phyloP scores from a whole-genome alignment of 1,140 invertebrate genomes.

The Paraescarpia echinospica region DNA sequence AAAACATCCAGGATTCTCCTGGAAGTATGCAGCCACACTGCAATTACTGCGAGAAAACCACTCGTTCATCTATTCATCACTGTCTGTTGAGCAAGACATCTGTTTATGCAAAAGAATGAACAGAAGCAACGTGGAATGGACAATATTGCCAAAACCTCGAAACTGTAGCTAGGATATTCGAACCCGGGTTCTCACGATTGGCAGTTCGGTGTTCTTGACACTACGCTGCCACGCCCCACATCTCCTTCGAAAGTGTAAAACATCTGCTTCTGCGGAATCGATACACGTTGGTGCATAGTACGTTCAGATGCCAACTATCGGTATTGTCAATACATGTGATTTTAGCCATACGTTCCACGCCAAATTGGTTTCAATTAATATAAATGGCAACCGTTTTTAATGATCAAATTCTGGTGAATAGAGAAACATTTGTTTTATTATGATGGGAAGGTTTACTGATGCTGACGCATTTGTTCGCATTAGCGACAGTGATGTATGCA shows the following conservation, averaged over 20 bases:
- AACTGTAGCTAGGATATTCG: no score
- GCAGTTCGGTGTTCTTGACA: no score
- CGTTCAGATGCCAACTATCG: neutral
- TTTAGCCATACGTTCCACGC: neutral
- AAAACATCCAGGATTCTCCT: no score
- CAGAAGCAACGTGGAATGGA: neutral
- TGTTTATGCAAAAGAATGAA: neutral
- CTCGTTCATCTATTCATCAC: no score
- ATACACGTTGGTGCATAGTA: neutral
- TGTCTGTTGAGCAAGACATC: no score
- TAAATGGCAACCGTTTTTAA: neutral
- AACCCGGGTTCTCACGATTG: no score
- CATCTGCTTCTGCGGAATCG: neutral
- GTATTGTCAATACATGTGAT: neutral
- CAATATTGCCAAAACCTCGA: no score
- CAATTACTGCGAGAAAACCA: no score
- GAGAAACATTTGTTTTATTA: neutral
- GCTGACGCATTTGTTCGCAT: neutral
- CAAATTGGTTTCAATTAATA: neutral
- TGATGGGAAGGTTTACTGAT: neutral
- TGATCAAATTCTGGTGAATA: neutral
- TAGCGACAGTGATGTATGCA: neutral
- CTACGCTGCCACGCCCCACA: no score
- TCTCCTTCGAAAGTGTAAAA: neutral
- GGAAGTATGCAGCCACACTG: no score